Base-by-base conservation (phyloP, 2,888 invertebrate genomes). In the Amiota minor region DNA sequence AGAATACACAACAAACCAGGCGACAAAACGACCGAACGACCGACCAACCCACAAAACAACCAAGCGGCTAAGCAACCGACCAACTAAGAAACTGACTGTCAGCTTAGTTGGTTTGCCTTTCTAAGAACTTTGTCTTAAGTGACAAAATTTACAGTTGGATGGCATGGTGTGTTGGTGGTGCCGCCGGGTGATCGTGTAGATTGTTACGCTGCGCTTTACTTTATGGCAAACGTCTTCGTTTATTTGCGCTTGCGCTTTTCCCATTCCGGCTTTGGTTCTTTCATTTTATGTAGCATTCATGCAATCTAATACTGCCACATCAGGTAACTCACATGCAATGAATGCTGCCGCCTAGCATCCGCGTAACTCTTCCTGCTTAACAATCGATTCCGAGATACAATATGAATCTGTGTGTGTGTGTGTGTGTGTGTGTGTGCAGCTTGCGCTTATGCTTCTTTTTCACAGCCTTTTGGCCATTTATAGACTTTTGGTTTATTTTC, bases 91-190 rank as follows among this genome's bases (percentile, higher is more conserved):
- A 35, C 35, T 8, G 6, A 35, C 35, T 35, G 35, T 35, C 35
- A 35, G 35, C 35, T 23, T 23, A 35, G 9, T 35, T 35, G 62
- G 18, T 16, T 35, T 14, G 47, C 46, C 12, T 9, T 47, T 70
- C 50, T 46, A 50, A 56, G 59, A 50, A 61, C 62, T 49, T 61
- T 35, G 23, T 50, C 62, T 50, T 18, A 50, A 71, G 71, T 71
- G 71, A 62, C 61, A 71, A 71, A 71, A 62, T 71, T 71, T 61
- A 71, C 71, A 71, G 61, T 50, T 62, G 61, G 62, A 71, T 59
- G 59, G 59, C 59, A 23, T 18, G 20, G 23, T 59, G 14, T 8
- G 59, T 20, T 59, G 62, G 14, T 35, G 62, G 20, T n/a, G 23
- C 62, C 20, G 18, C n/a, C 35, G 62, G 35, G 20, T 62, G 62